phyloP scores from a whole-genome alignment of 2,113 vertebrate species.

The Mola mola region DNA sequence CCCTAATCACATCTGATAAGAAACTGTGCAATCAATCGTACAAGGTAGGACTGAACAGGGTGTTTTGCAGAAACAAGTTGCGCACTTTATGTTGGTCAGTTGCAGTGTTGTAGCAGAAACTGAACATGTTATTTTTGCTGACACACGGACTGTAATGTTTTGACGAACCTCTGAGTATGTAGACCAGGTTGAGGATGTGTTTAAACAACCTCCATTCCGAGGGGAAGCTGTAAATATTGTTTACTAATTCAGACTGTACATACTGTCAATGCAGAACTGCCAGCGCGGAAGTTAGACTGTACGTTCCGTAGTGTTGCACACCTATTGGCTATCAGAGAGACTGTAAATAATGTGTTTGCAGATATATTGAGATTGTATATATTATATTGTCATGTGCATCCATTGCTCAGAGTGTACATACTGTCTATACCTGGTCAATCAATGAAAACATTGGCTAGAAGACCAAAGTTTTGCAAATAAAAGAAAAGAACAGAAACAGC shows the following conservation, averaged over 20 bases:
- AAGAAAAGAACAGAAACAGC: slow-evolving; percentile 35
- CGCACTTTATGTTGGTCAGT: slow-evolving; percentile 35
- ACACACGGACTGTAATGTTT: slow-evolving; percentile 3
- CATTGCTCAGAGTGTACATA: slow-evolving; percentile 70
- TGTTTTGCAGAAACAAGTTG: slow-evolving; percentile 40
- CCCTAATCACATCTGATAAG: slow-evolving; percentile 39
- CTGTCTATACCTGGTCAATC: slow-evolving; percentile 62
- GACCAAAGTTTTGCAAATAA: slow-evolving; percentile 77
- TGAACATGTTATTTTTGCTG: slow-evolving; percentile 21
- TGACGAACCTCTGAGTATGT: slow-evolving; percentile 29
- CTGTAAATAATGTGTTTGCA: slow-evolving; percentile 67
- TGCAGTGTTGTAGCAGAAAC: slow-evolving; percentile 33
- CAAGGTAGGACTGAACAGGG: slow-evolving; percentile 39
- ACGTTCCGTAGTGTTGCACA: slow-evolving; percentile 24
- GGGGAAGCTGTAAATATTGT: slow-evolving; percentile 63
- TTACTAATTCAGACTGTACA: slow-evolving; percentile 48
- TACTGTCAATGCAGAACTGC: slow-evolving; percentile 28
- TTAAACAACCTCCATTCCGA: neutral
- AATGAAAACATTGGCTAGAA: slow-evolving; percentile 56
- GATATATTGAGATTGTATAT: slow-evolving; percentile 63
- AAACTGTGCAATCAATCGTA: slow-evolving; percentile 34
- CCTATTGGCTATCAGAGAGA: slow-evolving; percentile 6
- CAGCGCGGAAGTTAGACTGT: slow-evolving; percentile 23
- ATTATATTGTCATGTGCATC: slow-evolving; percentile 53
- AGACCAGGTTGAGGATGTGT: slow-evolving; percentile 36